Base-by-base conservation (phyloP, 2,888 invertebrate species). In the Aquatica leii region DNA sequence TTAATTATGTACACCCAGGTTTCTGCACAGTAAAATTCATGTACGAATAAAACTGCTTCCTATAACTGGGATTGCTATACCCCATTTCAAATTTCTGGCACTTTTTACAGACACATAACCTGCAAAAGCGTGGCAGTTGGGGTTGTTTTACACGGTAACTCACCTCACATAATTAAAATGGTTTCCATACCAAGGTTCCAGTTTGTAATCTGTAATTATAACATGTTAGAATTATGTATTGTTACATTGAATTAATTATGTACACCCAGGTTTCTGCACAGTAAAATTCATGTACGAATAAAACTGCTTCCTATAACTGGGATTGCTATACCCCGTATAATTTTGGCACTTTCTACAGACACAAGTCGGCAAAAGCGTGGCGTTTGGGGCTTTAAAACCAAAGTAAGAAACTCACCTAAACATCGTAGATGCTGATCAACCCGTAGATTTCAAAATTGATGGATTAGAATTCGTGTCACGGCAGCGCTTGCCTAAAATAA, bases 321-420 rank as follows among this genome's bases (percentile, higher is more conserved):
- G 43, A 9, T 43, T 43, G 15, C 4, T 43, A 9, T 43, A 15
- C 43, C 43, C 18, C 18, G 24, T 18, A 43, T 14, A 43, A 14
- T 12, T 4, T 43, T 43, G 43, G 43, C 43, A 43, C 43, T 43
- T 43, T 43, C 2, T 43, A 43, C 43, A 43, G 43, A 43, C 43
- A 15, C 2, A 43, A 14, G 43, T 43, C 18, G 1, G 43, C 24
- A 43, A 43, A 43, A 43, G 43, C 43, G 43, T 43, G 43, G 43
- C 43, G 43, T 43, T 18, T 14, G 8, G 18, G 43, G 43, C 2
- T 4, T 43, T 24, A 6, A 24, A 24, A 24, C 2, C 6, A 24
- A 24, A 24, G 24, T 24, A 6, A 24, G 4, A 2, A 24, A 24
- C 24, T 24, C 24, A 24, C 24, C 24, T 24, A 2, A n/a, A 6